phyloP scores from a whole-genome alignment of 2,113 vertebrate genomes.

The Silurus asotus region DNA sequence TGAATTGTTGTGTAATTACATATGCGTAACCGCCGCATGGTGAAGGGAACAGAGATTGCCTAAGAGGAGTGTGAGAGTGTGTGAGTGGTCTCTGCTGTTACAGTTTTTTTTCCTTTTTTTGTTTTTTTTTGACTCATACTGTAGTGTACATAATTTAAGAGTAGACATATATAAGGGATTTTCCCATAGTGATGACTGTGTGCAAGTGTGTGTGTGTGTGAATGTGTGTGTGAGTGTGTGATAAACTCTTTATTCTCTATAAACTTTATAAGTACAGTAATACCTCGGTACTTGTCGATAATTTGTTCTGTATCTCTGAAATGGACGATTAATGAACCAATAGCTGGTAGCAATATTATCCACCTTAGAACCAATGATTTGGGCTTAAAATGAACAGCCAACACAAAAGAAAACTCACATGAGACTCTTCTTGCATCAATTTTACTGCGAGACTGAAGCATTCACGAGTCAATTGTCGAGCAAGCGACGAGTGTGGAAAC shows the following conservation, averaged over 20 bases:
- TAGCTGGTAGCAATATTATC: too few species aligned
- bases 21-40: slow-evolving; percentile 16
- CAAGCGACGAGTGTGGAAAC: too few species aligned
- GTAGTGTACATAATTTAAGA: background rate
- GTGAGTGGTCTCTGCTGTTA: slow-evolving; percentile 59
- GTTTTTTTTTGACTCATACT: slow-evolving; percentile 4
- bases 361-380: too few species aligned
- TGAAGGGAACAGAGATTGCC: slow-evolving; percentile 4
- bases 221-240: background rate
- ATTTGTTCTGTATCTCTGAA: too few species aligned
- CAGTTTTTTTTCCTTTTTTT: slow-evolving; percentile 30
- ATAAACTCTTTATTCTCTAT: background rate
- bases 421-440: too few species aligned
- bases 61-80: background rate
- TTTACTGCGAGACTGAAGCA: too few species aligned
- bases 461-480: too few species aligned
- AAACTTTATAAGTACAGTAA: background rate
- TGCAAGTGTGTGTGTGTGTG: background rate
- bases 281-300: too few species aligned
- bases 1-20: slow-evolving; percentile 51
- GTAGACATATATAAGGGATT: slow-evolving; percentile 4
- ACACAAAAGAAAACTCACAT: too few species aligned
- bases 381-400: too few species aligned
- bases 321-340: too few species aligned
- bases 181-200: background rate